Base-by-base conservation (phyloP, 2,888 invertebrate genomes). In the Parapristionchus giblindavisi region DNA sequence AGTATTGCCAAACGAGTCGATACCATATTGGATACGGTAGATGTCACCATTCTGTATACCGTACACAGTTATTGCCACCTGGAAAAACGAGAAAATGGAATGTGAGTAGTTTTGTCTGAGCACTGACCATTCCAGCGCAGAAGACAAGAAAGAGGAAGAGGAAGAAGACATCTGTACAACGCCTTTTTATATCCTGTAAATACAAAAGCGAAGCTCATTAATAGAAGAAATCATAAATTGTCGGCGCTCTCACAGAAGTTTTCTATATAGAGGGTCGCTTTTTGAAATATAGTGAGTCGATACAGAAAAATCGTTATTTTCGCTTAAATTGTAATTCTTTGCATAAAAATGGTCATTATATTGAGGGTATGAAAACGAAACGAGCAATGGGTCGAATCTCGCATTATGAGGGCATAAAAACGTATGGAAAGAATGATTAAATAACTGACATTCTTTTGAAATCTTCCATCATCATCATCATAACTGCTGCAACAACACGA, bases 1-100 rank as follows among this genome's bases (percentile, higher is more conserved):
- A 43, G 94, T 94, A 88, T 96, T 96, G 11, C 95, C 95, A 90
- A 94, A 96, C 75, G 94, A 94, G 89, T 96, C 95, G 89, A 93
- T 94, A 27, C 95, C 95, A 91, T 94, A 94, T 78, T 94, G 92
- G 56, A 95, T 91, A 79, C 94, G 91, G 85, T 92, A 89, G 0
- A 95, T 94, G 54, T 81, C 81, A 5, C 81, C 81, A 24, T 63
- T 48, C 21, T 68, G 60, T 21, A 68, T 40, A 54, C 75, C 79
- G 70, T 78, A 79, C 60, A 58, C 60, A 8, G 76, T 76, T n/a
- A 78, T 71, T 1, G 63, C 60, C 17, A 65, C 70, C 79, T 79
- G 51, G n/a, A 21, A 11, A 11, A 11, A 29, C 11, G 11, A 24
- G 11, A 14, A 29, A 58, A 21, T 17, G 14, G 58, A 29, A 29